phyloP scores from a whole-genome alignment of 2,113 vertebrate species.

The Antechinus stuartii region DNA sequence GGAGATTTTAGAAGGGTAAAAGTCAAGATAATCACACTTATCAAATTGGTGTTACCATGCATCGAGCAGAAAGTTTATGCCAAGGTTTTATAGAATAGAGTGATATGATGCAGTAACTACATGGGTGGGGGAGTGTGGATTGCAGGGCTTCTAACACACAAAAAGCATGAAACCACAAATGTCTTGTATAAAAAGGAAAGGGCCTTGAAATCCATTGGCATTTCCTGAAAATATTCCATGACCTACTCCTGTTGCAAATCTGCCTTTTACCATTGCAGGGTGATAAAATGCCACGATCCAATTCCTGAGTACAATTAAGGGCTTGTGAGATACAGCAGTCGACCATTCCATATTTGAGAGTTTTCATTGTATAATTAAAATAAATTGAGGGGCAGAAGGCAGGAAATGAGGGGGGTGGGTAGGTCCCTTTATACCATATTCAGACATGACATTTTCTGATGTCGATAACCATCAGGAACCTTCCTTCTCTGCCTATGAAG shows the following conservation, averaged over 20 bases:
- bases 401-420: constrained; percentile 67
- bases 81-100: background rate
- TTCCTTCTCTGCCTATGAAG: constrained; percentile 90
- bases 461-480: constrained; percentile 94
- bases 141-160: background rate
- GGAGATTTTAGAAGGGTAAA: constrained; percentile 40
- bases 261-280: constrained; percentile 80
- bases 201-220: constrained; percentile 53
- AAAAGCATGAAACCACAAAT: constrained; percentile 47
- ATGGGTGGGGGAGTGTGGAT: background rate
- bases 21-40: constrained; percentile 22
- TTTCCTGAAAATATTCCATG: constrained; percentile 69
- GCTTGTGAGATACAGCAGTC: constrained; percentile 71
- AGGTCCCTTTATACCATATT: constrained; percentile 82
- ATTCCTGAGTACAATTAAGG: constrained; percentile 80
- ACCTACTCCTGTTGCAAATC: constrained; percentile 81
- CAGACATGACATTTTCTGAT: constrained; percentile 93
- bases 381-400: constrained; percentile 76
- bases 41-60: background rate
- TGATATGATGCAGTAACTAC: background rate
- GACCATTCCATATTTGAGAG: constrained; percentile 73
- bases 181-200: constrained; percentile 36
- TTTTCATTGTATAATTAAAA: constrained; percentile 82
- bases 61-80: background rate
- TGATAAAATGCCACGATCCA: constrained; percentile 82